Conservation (phyloP, 2,888 invertebrate genomes). For the Metalampra italica region DNA sequence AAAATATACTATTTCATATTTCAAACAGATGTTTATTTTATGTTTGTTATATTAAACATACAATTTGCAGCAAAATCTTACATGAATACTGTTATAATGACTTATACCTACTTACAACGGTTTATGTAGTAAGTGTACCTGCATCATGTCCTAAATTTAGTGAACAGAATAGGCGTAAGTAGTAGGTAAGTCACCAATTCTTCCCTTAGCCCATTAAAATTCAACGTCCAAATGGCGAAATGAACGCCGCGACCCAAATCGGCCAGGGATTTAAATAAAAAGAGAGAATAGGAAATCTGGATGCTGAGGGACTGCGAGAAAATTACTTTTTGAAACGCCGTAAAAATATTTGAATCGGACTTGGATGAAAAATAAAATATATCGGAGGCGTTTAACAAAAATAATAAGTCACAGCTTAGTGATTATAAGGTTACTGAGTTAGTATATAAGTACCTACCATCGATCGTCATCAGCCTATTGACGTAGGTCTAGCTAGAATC, state of each 20-base stretch:
- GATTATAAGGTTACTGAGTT: no score
- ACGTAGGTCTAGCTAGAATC: no score
- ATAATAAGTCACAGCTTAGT: no score
- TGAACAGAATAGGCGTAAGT: not conserved
- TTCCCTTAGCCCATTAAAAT: slow-evolving; percentile 24
- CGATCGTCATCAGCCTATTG: no score
- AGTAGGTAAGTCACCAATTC: not conserved
- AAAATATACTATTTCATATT: not conserved
- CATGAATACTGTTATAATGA: no score
- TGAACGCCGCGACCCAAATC: slow-evolving; percentile 27
- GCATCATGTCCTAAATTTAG: no score
- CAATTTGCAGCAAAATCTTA: not conserved
- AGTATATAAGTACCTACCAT: no score
- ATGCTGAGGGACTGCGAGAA: slow-evolving; percentile 18
- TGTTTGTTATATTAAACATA: not conserved
- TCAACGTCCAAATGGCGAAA: slow-evolving; percentile 25
- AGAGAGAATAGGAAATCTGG: slow-evolving; percentile 17
- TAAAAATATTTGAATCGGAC: slow-evolving; percentile 9
- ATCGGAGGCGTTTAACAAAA: no score
- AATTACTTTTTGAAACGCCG: slow-evolving; percentile 25
- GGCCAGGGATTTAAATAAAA: slow-evolving; percentile 22
- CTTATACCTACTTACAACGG: no score
- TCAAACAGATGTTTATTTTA: not conserved
- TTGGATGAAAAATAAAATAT: not conserved
- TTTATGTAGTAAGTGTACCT: no score